phyloP scores from a whole-genome alignment of 2,888 invertebrate genomes.

The Anagyrus pseudococci region DNA sequence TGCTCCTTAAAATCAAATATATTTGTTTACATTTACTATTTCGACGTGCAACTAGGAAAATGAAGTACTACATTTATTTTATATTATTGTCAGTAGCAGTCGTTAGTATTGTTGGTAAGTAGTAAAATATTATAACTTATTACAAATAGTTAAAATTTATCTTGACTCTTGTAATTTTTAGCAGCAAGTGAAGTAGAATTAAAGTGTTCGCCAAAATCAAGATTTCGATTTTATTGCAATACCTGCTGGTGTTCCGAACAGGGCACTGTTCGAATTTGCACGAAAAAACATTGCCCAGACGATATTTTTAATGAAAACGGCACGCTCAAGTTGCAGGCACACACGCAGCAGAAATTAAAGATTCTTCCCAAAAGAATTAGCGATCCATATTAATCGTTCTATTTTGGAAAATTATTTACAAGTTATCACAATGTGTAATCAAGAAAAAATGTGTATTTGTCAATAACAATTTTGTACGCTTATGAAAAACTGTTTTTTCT shows the following conservation, averaged over 20 bases:
- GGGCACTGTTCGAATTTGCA: conserved; percentile 49
- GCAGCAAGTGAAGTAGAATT: conserved; percentile 11
- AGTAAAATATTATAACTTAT: neutral
- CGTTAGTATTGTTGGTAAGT: conserved; percentile 16
- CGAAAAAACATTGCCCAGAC: conserved; percentile 40
- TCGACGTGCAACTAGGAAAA: neutral
- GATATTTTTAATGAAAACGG: conserved; percentile 40
- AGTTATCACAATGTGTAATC: no score
- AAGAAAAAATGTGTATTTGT: no score
- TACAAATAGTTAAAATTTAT: neutral
- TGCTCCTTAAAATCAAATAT: no score
- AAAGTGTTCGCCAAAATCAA: conserved; percentile 37
- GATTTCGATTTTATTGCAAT: conserved; percentile 64
- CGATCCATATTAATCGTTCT: neutral
- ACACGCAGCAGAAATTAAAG: conserved; percentile 26
- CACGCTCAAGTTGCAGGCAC: conserved; percentile 23
- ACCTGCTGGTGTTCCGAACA: conserved; percentile 63
- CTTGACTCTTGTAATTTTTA: neutral
- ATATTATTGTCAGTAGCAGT: conserved; percentile 1
- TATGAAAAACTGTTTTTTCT: no score
- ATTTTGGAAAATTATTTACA: neutral
- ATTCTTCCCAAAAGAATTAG: conserved; percentile 8
- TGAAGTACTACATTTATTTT: conserved; percentile 4
- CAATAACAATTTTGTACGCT: no score
- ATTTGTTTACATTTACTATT: no score